phyloP scores from a whole-genome alignment of 2,888 invertebrate genomes.

The Heliconius cydno region DNA sequence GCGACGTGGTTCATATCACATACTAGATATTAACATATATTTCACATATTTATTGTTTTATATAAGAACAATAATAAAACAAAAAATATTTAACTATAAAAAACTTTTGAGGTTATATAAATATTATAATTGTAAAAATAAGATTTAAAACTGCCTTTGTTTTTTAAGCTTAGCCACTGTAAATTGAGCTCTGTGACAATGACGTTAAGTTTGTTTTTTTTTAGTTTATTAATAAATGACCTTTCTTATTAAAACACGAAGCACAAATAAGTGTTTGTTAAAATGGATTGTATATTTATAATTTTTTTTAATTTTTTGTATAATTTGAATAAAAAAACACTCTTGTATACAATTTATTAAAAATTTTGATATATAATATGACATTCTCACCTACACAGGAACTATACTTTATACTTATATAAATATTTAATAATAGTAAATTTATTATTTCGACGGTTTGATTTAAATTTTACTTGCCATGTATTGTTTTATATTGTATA shows the following conservation, averaged over 20 bases:
- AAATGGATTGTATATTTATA: not conserved
- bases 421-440: no score
- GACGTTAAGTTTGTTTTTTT: not conserved
- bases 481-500: no score
- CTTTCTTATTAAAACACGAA: not conserved
- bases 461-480: no score
- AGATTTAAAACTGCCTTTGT: not conserved
- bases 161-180: not conserved
- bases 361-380: not conserved
- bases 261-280: not conserved
- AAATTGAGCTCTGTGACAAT: constrained; percentile 32
- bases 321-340: not conserved
- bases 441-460: no score
- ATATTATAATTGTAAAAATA: not conserved
- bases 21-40: constrained; percentile 72
- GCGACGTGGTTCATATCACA: constrained; percentile 94
- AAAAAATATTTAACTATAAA: not conserved
- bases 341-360: not conserved
- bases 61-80: not conserved
- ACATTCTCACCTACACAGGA: no score
- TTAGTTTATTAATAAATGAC: not conserved
- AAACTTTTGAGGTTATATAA: not conserved
- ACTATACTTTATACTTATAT: no score
- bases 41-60: not conserved
- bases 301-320: not conserved